Evolutionary conservation across 2,888 invertebrate species (phyloP).

Genomic region (Saturnia pavonia): DNA sequence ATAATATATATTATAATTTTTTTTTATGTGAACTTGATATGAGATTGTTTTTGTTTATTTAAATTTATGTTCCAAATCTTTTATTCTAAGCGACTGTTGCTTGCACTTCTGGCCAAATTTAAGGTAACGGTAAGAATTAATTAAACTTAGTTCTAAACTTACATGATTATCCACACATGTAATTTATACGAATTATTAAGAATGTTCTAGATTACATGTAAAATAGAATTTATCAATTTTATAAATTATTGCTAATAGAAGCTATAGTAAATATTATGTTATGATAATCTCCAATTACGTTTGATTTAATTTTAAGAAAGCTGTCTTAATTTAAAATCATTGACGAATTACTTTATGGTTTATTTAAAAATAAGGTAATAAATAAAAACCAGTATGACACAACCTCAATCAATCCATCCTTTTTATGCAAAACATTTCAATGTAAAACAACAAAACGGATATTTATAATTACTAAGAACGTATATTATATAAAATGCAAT

Average conservation of each 20-base stretch:
- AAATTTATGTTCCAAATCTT: background rate
- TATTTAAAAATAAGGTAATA: background rate
- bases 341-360: background rate
- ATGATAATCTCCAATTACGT: background rate
- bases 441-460: slow-evolving; percentile 14
- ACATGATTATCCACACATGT: background rate
- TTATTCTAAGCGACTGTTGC: background rate
- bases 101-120: background rate
- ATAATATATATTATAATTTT: background rate
- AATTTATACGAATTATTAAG: background rate
- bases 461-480: slow-evolving; percentile 31
- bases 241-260: background rate
- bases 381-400: background rate
- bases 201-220: background rate
- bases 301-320: background rate
- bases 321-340: background rate
- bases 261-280: background rate
- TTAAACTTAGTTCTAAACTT: too few species aligned
- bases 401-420: background rate
- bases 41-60: background rate
- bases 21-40: background rate
- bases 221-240: background rate
- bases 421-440: slow-evolving; percentile 9
- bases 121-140: background rate
- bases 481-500: slow-evolving; percentile 31